A percentile compares a stretch with the other conserved stretches of the same genome.
These are phyloP conservation scores for Microctonus aethiopoides DNA, from an alignment of 2,888 invertebrate species.

Conservation along the genomic window DNA sequence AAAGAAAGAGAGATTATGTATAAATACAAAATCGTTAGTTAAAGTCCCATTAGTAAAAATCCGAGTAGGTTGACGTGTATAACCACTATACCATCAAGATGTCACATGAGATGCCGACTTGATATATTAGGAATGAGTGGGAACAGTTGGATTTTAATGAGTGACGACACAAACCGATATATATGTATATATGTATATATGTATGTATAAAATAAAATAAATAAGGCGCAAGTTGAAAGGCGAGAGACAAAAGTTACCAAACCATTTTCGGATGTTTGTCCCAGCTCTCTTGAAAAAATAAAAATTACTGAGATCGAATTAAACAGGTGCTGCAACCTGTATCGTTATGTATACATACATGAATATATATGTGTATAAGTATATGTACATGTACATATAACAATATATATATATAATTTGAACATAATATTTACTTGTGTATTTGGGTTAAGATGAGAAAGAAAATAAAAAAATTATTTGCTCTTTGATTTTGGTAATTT, in stretches of 20 bases:
- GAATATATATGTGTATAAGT: no score
- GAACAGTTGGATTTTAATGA: constrained; percentile 50
- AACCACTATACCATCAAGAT: constrained; percentile 50
- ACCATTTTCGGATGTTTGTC: constrained; percentile 47
- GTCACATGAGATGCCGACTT: constrained; percentile 59
- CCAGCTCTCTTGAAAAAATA: constrained; percentile 32
- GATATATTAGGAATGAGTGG: constrained; percentile 61
- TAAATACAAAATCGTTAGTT: constrained; percentile 56
- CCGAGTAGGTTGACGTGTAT: constrained; percentile 48
- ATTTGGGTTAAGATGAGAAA: not conserved
- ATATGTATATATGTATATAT: constrained; percentile 11
- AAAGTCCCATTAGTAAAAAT: constrained; percentile 63
- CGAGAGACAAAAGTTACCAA: not conserved
- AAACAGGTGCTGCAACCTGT: not conserved
- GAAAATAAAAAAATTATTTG: not conserved
- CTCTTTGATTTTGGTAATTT: not conserved
- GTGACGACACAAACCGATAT: constrained; percentile 27
- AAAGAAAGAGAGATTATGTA: no score
- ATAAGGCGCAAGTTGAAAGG: not conserved
- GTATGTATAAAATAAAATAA: not conserved
- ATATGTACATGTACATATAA: no score
- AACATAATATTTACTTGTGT: no score
- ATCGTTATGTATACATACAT: no score
- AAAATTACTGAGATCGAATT: constrained; percentile 49
- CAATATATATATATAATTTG: no score